phyloP scores from a whole-genome alignment of 2,888 invertebrate genomes.

The Serripes groenlandicus region DNA sequence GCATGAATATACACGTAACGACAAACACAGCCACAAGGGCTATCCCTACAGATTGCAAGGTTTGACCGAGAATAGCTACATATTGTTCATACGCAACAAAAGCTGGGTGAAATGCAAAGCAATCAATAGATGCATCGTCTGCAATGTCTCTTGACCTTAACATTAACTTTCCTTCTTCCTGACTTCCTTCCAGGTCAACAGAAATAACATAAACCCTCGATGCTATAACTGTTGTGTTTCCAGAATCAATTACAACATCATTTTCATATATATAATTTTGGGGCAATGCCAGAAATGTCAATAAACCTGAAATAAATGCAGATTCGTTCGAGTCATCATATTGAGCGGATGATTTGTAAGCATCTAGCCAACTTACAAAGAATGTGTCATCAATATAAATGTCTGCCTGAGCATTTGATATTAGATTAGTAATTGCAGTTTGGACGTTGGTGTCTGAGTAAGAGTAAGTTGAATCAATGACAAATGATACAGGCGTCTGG shows the following conservation, averaged over 20 bases:
- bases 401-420: constrained; percentile 25
- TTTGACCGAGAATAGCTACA: constrained; percentile 77
- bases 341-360: constrained; percentile 2
- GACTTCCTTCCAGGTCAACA: constrained; percentile 94
- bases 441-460: constrained; percentile 36
- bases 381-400: constrained; percentile 17
- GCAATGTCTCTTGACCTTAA: constrained; percentile 72
- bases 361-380: constrained; percentile 28
- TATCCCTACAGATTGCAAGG: constrained; percentile 77
- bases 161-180: constrained; percentile 76
- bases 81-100: constrained; percentile 81
- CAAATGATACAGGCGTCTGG: constrained; percentile 43
- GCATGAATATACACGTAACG: constrained; percentile 79
- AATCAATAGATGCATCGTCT: constrained; percentile 61
- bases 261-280: constrained; percentile 56
- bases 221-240: constrained; percentile 87
- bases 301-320: constrained; percentile 27
- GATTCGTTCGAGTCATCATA: constrained; percentile 22
- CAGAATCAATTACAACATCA: constrained; percentile 68
- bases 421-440: constrained; percentile 18
- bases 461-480: constrained; percentile 29
- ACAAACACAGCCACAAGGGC: constrained; percentile 78
- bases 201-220: constrained; percentile 96
- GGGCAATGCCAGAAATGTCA: constrained; percentile 28
- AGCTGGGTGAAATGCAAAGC: constrained; percentile 71